Conservation (phyloP, 2,888 invertebrate species). For the Belgica antarctica region DNA sequence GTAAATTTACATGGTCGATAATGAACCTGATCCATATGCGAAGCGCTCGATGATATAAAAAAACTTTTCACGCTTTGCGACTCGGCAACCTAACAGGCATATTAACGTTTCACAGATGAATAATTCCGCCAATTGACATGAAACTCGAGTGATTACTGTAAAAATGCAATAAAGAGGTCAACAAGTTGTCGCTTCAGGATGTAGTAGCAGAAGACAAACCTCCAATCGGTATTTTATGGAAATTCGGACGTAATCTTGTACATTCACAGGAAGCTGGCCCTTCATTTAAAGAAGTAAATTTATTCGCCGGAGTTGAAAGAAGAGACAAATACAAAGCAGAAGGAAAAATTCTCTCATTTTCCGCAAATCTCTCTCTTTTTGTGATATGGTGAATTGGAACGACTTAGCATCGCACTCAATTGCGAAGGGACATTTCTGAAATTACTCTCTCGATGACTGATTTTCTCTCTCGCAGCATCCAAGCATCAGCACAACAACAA, state of each 20-base stretch:
- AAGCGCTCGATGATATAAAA: background rate
- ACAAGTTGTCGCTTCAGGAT: background rate
- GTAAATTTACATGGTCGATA: background rate
- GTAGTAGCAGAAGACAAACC: background rate
- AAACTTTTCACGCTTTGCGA: background rate
- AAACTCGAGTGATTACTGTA: background rate
- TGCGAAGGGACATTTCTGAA: background rate
- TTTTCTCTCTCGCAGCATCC: background rate
- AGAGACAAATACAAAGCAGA: background rate
- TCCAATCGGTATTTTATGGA: constrained; percentile 11
- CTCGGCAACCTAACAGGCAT: background rate
- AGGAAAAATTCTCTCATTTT: background rate
- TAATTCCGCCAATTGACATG: background rate
- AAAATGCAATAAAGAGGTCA: background rate
- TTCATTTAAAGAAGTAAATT: background rate
- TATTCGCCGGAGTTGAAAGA: background rate
- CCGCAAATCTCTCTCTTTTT: background rate
- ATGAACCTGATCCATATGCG: background rate
- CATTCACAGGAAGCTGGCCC: background rate
- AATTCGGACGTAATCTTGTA: constrained; percentile 15
- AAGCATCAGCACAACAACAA: background rate
- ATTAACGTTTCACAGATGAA: background rate
- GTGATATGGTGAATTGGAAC: constrained; percentile 1
- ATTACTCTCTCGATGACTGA: background rate
- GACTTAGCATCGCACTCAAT: background rate